These are phyloP conservation scores for Columbina picui DNA, from an alignment of 2,113 vertebrate species.

Conservation along the genomic window DNA sequence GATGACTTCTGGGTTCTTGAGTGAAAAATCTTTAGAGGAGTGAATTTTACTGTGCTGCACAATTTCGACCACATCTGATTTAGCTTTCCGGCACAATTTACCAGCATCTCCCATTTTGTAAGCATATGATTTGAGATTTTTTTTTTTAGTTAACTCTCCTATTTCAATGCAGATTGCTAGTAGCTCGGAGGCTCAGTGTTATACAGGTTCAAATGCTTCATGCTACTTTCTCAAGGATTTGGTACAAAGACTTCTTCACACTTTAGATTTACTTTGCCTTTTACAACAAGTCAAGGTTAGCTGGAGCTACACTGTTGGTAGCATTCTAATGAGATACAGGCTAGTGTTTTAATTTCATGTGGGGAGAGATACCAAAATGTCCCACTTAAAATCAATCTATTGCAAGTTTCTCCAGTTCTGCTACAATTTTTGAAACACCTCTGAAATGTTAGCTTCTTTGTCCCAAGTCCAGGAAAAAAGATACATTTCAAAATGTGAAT, in stretches of 20 bases:
- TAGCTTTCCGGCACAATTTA: not conserved
- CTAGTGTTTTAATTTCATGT: not conserved
- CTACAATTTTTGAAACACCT: not conserved
- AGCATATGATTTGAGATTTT: not conserved
- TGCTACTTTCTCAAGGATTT: not conserved
- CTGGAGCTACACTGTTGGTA: not conserved
- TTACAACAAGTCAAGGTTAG: not conserved
- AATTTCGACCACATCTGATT: not conserved
- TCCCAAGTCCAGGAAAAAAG: not conserved
- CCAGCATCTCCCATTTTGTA: not conserved
- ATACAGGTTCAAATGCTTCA: not conserved
- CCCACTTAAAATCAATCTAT: not conserved
- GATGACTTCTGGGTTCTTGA: not conserved
- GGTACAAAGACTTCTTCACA: not conserved
- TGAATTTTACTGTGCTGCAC: not conserved
- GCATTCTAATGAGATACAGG: not conserved
- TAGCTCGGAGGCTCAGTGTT: not conserved
- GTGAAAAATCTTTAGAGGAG: not conserved
- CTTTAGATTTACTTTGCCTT: not conserved
- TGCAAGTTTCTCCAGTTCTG: not conserved
- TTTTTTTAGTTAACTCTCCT: not conserved
- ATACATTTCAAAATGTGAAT: not conserved
- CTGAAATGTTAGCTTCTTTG: not conserved
- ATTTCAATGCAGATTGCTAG: not conserved
- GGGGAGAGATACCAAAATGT: not conserved